Evolutionary conservation across 1,140 invertebrate genomes (phyloP).

Genomic region (Papilio xuthus): DNA sequence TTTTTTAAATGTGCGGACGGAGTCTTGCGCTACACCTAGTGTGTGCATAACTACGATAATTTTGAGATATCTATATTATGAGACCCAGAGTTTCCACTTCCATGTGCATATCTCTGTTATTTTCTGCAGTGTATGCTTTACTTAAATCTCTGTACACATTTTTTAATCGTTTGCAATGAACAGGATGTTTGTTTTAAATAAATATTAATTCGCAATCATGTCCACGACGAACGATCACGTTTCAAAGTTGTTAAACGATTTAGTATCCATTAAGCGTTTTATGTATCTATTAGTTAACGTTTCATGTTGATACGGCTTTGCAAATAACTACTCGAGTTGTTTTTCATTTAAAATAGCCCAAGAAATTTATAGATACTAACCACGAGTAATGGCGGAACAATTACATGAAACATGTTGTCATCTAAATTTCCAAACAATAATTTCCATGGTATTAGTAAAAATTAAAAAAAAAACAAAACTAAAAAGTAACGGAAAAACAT

Average conservation of each 20-base stretch:
- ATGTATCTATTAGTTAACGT: not conserved
- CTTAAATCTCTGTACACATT: not conserved
- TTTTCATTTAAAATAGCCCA: not conserved
- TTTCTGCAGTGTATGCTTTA: too few species aligned
- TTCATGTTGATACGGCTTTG: not conserved
- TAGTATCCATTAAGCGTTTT: not conserved
- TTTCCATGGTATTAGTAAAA: not conserved
- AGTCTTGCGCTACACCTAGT: too few species aligned
- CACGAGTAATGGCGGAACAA: not conserved
- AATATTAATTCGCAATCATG: not conserved
- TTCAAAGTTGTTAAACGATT: not conserved
- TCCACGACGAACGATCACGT: not conserved
- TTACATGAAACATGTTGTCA: not conserved
- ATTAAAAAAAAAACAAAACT: too few species aligned
- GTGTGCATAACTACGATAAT: too few species aligned
- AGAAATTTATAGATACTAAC: not conserved
- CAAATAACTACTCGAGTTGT: not conserved
- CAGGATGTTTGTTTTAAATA: constrained; percentile 9
- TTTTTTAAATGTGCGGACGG: too few species aligned
- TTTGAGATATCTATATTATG: too few species aligned
- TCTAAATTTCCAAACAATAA: not conserved
- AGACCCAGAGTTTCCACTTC: too few species aligned
- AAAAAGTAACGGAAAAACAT: too few species aligned
- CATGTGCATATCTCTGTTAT: too few species aligned
- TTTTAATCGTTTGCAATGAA: not conserved